A percentile compares a stretch with the other conserved stretches of the same genome.
These are phyloP conservation scores for Taenaris catops DNA, from an alignment of 2,888 invertebrate genomes.

Conservation along the genomic window DNA sequence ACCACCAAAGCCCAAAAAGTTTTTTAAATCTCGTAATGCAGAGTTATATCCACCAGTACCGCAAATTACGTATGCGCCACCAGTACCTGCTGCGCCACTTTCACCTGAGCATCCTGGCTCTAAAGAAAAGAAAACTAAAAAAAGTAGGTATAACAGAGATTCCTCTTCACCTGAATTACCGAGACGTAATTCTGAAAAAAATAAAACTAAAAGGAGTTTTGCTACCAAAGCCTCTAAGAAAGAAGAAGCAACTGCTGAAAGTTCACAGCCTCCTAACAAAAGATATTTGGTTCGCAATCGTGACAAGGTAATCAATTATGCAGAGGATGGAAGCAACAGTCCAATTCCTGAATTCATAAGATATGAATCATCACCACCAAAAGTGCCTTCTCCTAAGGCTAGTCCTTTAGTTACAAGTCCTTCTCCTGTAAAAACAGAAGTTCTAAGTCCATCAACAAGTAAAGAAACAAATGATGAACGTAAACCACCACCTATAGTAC, in stretches of 20 bases:
- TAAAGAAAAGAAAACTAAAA: constrained; percentile 62
- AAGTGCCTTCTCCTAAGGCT: constrained; percentile 63
- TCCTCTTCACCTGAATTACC: constrained; percentile 72
- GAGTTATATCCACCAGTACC: constrained; percentile 79
- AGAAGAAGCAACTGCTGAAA: constrained; percentile 54
- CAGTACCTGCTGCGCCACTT: constrained; percentile 61
- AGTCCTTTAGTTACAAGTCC: constrained; percentile 64
- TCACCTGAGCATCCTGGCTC: constrained; percentile 64
- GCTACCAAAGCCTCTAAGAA: constrained; percentile 67
- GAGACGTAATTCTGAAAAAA: constrained; percentile 62
- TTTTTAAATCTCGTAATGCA: constrained; percentile 92
- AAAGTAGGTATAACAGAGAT: constrained; percentile 61
- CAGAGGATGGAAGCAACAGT: constrained; percentile 80
- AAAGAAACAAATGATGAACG: constrained; percentile 68
- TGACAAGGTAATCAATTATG: constrained; percentile 82
- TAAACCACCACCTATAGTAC: constrained; percentile 89
- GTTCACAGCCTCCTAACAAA: constrained; percentile 71
- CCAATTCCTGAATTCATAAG: constrained; percentile 67
- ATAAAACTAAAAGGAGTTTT: constrained; percentile 58
- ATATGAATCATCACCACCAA: constrained; percentile 54
- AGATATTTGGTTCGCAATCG: constrained; percentile 76
- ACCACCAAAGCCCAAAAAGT: constrained; percentile 90
- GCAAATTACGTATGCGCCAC: constrained; percentile 73
- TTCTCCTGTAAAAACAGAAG: constrained; percentile 51
- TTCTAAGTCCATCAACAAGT: constrained; percentile 67